Evolutionary conservation across 2,888 invertebrate genomes (phyloP), one percentile per base, ranked within the genome.

Genomic region (Trypoxylon attenuatum): DNA sequence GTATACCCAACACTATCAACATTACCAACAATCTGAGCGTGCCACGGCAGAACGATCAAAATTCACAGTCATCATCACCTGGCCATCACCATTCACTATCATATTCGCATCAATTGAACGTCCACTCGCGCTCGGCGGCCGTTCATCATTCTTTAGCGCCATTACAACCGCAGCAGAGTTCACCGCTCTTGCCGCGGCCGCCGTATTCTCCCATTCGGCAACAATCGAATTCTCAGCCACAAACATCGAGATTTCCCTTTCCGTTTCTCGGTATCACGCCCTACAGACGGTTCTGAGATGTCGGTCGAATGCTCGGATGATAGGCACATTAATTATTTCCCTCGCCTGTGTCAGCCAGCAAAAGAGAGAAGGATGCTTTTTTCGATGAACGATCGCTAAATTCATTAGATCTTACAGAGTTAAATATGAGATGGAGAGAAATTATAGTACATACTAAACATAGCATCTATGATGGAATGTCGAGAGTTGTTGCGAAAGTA

Each of bases 221-320:
- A 19, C 75, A 79, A 47, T 74, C 73, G 60, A 69, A 69, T 21
- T 71, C 72, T 15, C 78, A 74, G 54, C 71, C 79, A 33, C 83
- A 82, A 52, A 76, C 77, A 15, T 82, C 84, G 60, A 80, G 84
- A 59, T 85, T 82, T 66, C 84, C 84, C 23, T 84, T 85, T 61
- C 83, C 86, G 23, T 86, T 84, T 69, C 77, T 84, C 39, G 81
- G 82, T 66, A 84, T 84, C 65, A 73, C 84, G 38, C 84, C 84
- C 33, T 86, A 84, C 59, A 81, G 84, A 67, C 82, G 86, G 77
- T 86, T 82, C 71, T 85, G 73, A 82, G 62, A 22, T n/a, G n/a
- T 58, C 42, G 45, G 38, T 50, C 45, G 50, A 56, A 59, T 47
- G 43, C 18, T 59, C 50, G 56, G 39, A 54, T 61, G 52, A 33